These are phyloP conservation scores for Gnathonemus longibarbis DNA, from an alignment of 2,113 vertebrate species.

Conservation along the genomic window DNA sequence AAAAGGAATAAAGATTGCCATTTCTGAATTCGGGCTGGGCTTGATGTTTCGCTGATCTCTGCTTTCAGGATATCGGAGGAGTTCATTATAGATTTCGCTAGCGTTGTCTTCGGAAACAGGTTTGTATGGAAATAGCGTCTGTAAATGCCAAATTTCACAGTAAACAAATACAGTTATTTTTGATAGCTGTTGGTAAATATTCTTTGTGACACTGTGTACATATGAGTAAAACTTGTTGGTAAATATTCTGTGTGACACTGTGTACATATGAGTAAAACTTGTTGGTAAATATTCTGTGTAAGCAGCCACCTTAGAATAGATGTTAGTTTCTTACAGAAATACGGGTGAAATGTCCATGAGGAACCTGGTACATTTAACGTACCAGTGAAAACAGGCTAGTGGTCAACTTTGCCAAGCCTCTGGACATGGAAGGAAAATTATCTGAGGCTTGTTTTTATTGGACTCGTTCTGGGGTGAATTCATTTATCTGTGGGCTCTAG, in stretches of 20 bases:
- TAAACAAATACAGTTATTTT: background rate
- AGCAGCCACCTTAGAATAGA: background rate
- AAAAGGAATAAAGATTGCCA: background rate
- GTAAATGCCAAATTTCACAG: background rate
- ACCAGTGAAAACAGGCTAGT: background rate
- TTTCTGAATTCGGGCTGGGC: background rate
- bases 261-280: no score
- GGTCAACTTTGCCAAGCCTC: background rate
- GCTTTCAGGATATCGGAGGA: constrained; percentile 70
- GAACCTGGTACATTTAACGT: background rate
- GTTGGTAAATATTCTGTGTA: background rate
- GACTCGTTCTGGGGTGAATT: background rate
- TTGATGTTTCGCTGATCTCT: constrained; percentile 27
- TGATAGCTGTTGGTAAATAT: background rate
- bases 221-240: no score
- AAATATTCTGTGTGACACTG: background rate
- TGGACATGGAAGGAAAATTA: background rate
- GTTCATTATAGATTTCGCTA: constrained; percentile 70
- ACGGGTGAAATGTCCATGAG: background rate
- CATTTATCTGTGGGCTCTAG: background rate
- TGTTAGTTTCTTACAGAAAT: background rate
- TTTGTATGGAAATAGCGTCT: constrained; percentile 41
- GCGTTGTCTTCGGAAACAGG: constrained; percentile 73
- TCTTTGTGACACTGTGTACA: background rate
- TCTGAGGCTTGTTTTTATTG: background rate